These are phyloP conservation scores for Oxyteleia sp. DNA, from an alignment of 2,888 invertebrate species.

Conservation along the genomic window DNA sequence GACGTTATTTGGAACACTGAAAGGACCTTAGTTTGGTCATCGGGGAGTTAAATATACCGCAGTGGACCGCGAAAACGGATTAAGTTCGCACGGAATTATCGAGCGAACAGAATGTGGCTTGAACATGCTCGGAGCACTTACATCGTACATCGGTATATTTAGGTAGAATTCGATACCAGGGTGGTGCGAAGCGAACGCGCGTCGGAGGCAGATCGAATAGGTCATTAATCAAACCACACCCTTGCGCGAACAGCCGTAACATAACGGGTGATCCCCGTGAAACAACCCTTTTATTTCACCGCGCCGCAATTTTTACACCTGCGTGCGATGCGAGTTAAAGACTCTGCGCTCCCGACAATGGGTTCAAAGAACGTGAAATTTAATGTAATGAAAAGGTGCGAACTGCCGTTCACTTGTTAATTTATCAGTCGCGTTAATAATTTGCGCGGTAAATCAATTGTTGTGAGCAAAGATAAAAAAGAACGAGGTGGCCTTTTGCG, in stretches of 20 bases:
- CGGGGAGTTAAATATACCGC: conserved; percentile 68
- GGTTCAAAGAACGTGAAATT: conserved; percentile 7
- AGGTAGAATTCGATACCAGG: conserved; percentile 85
- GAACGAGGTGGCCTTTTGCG: too few species aligned
- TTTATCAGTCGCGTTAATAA: too few species aligned
- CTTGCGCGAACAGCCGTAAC: conserved; percentile 83
- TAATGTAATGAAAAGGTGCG: too few species aligned
- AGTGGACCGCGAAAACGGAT: conserved; percentile 69
- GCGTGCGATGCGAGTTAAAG: not conserved
- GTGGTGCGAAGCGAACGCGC: conserved; percentile 82
- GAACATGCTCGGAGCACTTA: conserved; percentile 75
- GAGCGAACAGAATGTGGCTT: conserved; percentile 67
- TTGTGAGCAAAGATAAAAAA: too few species aligned
- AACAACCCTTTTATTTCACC: conserved; percentile 66
- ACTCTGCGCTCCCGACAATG: conserved; percentile 10
- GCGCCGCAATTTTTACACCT: conserved; percentile 39
- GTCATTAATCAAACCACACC: conserved; percentile 88
- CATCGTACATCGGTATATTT: conserved; percentile 82
- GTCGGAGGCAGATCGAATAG: conserved; percentile 84
- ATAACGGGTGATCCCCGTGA: conserved; percentile 77
- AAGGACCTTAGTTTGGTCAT: conserved; percentile 61
- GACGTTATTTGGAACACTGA: conserved; percentile 50
- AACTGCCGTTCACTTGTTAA: too few species aligned
- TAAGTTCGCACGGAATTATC: conserved; percentile 76
- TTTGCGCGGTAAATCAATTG: too few species aligned